Base-by-base conservation (phyloP, 2,888 invertebrate species). In the Candidula unifasciata region DNA sequence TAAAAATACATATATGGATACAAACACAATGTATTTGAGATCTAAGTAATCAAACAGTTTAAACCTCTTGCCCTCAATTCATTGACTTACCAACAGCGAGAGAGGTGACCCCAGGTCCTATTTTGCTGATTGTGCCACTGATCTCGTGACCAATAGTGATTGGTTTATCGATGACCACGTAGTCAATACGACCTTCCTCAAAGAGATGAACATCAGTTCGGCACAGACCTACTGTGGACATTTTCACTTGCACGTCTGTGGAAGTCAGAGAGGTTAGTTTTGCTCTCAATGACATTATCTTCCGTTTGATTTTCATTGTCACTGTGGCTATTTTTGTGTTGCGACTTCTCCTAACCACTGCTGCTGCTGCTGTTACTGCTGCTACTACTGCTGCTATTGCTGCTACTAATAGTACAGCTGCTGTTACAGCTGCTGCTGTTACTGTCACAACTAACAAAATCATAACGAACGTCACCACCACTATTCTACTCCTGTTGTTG, bases 121-220 rank as follows among this genome's bases (percentile, higher is more conserved):
- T 95, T 95, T 97, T 96, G 69, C 89, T 90, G 27, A 95, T 94
- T 24, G 92, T 91, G 6, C 95, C 95, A 83, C 94, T 94, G 1
- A 98, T 96, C 94, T 99, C 99, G 92, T 99, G 99, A 0, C 98
- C 99, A 92, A 99, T 96, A 52, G 98, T 95, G 97, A 99, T 98
- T 8, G 99, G 98, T 79, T 96, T 95, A 85, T 95, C 95, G 0
- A 99, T 95, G 27, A 98, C 94, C 92, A 98, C 98, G 60, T 88
- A 84, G 0, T 97, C 98, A 92, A 98, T 97, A 30, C 95, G 94
- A 21, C 98, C 98, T 84, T 96, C 94, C 54, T 96, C 96, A 94
- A 97, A 95, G 94, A 98, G 98, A 94, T 98, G 98, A 8, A 99
- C 97, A 94, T 99, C 99, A 13, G 95, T 95, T 0, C 98, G 98